Evolutionary conservation across 2,113 vertebrate genomes (phyloP), one percentile per base, ranked within the genome.

Genomic region (Electrona antarctica): DNA sequence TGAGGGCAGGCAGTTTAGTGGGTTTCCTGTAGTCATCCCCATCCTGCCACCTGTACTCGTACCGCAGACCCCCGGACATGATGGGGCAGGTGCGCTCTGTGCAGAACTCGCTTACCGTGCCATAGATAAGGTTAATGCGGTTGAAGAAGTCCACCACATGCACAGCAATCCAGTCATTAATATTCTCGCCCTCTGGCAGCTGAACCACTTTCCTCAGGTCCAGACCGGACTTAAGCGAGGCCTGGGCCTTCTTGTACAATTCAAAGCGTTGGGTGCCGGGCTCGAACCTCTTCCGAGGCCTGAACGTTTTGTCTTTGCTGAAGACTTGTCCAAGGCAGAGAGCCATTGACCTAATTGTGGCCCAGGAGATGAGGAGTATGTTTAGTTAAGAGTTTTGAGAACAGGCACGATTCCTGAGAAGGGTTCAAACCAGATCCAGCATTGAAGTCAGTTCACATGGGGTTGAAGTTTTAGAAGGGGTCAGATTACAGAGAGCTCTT

Each of bases 91-190:
- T 95, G 79, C 85, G 94, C 80, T 97, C 96, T 0, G 94, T 95
- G 91, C 97, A 99, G 91, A 91, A 97, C 76, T 99, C 97, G 0
- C 96, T 95, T 90, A 99, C 95, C n/a, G 97, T 99, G 82, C 97
- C 97, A 0, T 99, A 99, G 92, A 99, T 99, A 81, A 99, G 93
- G 90, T 99, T 99, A 88, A 99, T 98, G 67, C 97, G 94, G 86
- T 99, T 99, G 79, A 99, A 99, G 92, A 99, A 99, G 91, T 99
- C 97, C 87, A 99, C 97, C 56, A 98, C 96, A 0, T 99, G 96
- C 82, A 99, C 96, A 0, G 97, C 97, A 0, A 98, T 95, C 97
- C 97, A 99, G 88, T 99, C 97, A 0, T 95, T 96, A 78, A 98
- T 95, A 85, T 83, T 96, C 82, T 98, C 96, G 0, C 96, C 96